These are phyloP conservation scores for Chondrilla cf. caribensis DNA, from an alignment of 37 sponge, comb jelly and placozoan species.

Conservation along the genomic window DNA sequence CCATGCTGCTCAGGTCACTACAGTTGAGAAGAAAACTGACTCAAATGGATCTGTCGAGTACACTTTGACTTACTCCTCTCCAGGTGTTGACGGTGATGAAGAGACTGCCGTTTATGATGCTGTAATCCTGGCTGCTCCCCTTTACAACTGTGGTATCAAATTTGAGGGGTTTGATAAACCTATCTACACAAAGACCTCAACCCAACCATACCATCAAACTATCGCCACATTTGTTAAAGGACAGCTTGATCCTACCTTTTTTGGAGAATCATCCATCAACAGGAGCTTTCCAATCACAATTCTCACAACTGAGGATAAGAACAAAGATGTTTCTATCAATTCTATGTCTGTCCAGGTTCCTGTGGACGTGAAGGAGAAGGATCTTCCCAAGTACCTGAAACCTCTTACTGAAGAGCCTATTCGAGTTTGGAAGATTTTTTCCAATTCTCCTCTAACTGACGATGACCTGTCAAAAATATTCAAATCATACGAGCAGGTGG, in stretches of 20 bases:
- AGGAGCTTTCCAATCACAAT: constrained; percentile 52
- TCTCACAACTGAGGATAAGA: constrained; percentile 29
- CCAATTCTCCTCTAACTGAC: constrained; percentile 50
- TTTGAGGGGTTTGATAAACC: constrained; percentile 59
- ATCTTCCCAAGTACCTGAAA: constrained; percentile 34
- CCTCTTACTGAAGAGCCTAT: constrained; percentile 35
- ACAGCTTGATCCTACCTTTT: constrained; percentile 46
- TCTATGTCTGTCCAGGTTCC: constrained; percentile 47
- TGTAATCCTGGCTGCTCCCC: constrained; percentile 77
- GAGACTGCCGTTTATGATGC: constrained; percentile 51
- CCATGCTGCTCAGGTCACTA: constrained; percentile 41
- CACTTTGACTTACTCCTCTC: neutral
- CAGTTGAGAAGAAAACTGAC: constrained; percentile 20
- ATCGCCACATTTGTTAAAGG: constrained; percentile 77
- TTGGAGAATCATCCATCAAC: constrained; percentile 13
- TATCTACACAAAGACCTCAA: constrained; percentile 43
- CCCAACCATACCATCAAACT: constrained; percentile 64
- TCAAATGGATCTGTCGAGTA: constrained; percentile 13
- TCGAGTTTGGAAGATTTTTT: constrained; percentile 75
- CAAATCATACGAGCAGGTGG: neutral
- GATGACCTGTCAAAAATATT: constrained; percentile 50
- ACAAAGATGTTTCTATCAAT: constrained; percentile 49
- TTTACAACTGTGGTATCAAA: constrained; percentile 43
- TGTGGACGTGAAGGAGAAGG: constrained; percentile 36
- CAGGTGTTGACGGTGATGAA: neutral